These are phyloP conservation scores for Drosophila hamatofila DNA, from an alignment of 2,888 invertebrate genomes.

Conservation along the genomic window DNA sequence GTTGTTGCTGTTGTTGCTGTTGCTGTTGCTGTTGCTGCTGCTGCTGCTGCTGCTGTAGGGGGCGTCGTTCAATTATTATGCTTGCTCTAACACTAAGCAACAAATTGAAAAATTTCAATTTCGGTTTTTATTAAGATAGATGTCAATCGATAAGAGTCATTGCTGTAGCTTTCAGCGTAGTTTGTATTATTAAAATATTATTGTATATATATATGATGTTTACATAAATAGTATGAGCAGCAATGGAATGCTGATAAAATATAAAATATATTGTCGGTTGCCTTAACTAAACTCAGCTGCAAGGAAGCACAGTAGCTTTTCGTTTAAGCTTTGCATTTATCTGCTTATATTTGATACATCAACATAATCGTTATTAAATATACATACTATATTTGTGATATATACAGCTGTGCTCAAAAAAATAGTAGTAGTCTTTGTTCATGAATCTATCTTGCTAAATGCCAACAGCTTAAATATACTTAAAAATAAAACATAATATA, in stretches of 20 bases:
- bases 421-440: too few species aligned
- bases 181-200: neutral
- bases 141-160: neutral
- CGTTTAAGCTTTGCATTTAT: too few species aligned
- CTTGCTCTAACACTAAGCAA: constrained; percentile 34
- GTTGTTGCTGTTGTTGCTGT: too few species aligned
- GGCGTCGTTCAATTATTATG: constrained; percentile 29
- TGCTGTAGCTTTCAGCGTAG: neutral
- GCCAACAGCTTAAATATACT: neutral
- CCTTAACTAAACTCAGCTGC: too few species aligned
- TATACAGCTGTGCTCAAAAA: too few species aligned
- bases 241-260: neutral
- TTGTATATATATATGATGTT: neutral
- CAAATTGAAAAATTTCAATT: constrained; percentile 10
- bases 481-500: neutral
- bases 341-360: too few species aligned
- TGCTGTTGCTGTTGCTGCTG: neutral
- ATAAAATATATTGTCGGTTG: neutral
- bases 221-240: neutral
- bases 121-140: neutral
- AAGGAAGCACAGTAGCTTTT: too few species aligned
- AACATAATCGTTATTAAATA: too few species aligned
- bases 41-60: constrained; percentile 9
- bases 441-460: neutral
- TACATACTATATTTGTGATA: too few species aligned